Evolutionary conservation across 2,113 vertebrate genomes (phyloP), one percentile per base, ranked within the genome.

Genomic region (Phaethon lepturus): DNA sequence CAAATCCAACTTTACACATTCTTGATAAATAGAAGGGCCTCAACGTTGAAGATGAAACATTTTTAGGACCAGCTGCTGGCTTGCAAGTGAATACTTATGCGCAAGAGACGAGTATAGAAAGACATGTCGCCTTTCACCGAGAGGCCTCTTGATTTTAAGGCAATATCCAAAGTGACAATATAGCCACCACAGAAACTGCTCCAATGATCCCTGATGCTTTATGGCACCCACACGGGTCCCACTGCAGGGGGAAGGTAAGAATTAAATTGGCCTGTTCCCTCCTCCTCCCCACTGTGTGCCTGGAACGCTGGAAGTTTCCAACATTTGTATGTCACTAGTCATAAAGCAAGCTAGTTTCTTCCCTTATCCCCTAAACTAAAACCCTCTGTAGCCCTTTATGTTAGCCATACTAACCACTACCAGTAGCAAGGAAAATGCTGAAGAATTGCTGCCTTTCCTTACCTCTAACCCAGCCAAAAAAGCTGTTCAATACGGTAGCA

Each of bases 1-100:
- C 73, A 91, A 64, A 86, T 71, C 17, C 63, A 83, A 13, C 58
- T 76, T 69, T 31, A 76, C 24, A 40, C 13, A 22, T 71, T 92
- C 53, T 64, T 53, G 53, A 69, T 44, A 62, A 86, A 55, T 16
- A n/a, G 14, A 86, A 82, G 74, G 45, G 75, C 79, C 35, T 75
- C 68, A 44, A 11, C 18, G 13, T 2, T 80, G 71, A 88, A 55
- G 40, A 73, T 1, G 1, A 79, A 86, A 88, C 12, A 6, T 68
- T 90, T 87, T 80, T 95, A 95, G 95, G 88, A 94, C 89, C 73
- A 87, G 10, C 45, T 93, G 59, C 67, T 66, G 29, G 42, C 50
- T 95, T 93, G 42, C 42, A 93, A 85, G 17, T 62, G 38, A 89
- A 60, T 45, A 74, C 44, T 86, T 52, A 59, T 5, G 85, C 2